These are phyloP conservation scores for Drosophila parabipectinata DNA, from an alignment of 1,140 invertebrate species.

Conservation along the genomic window DNA sequence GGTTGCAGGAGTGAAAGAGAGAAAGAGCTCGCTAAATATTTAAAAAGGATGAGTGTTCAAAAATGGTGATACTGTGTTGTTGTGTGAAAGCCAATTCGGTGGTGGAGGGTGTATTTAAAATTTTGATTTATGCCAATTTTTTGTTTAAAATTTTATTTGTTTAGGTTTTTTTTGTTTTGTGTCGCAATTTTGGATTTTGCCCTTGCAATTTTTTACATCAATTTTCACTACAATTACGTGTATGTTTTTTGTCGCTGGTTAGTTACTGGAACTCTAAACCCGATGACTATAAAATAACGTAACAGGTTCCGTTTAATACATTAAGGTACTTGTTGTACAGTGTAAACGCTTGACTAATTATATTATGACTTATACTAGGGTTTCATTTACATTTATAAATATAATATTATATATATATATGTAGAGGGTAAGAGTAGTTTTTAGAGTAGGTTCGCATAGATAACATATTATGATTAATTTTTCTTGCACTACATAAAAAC, in stretches of 20 bases:
- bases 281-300: constrained; percentile 69
- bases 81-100: constrained; percentile 48
- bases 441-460: constrained; percentile 49
- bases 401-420: constrained; percentile 48
- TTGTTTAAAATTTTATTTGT: constrained; percentile 52
- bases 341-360: constrained; percentile 61
- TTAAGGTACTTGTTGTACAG: constrained; percentile 60
- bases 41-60: constrained; percentile 21
- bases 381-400: constrained; percentile 68
- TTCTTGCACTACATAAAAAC: constrained; percentile 28
- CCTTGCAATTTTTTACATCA: constrained; percentile 53
- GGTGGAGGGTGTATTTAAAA: constrained; percentile 18
- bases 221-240: constrained; percentile 57
- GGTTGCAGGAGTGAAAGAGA: constrained; percentile 26
- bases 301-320: constrained; percentile 71
- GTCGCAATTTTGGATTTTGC: constrained; percentile 44
- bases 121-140: constrained; percentile 58
- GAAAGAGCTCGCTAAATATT: constrained; percentile 34
- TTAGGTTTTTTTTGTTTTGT: constrained; percentile 22
- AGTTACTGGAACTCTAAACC: constrained; percentile 65
- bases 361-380: constrained; percentile 59
- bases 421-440: constrained; percentile 59
- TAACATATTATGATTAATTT: constrained; percentile 24
- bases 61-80: constrained; percentile 11
- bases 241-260: constrained; percentile 44